Conservation (phyloP, 2,888 invertebrate species). For the Sabatieria punctata region DNA sequence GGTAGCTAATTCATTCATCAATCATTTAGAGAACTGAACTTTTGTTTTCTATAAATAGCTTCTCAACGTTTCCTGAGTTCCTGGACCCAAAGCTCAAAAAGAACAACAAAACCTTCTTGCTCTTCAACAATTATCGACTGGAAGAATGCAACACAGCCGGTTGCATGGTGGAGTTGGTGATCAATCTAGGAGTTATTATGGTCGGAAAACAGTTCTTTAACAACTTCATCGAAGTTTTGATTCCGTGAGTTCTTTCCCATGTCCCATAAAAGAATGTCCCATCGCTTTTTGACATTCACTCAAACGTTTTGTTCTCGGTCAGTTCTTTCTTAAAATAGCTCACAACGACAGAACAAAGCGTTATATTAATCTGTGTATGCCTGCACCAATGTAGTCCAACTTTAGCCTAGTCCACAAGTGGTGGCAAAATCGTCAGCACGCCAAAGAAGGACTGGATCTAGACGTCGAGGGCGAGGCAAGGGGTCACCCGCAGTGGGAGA, state of each 20-base stretch:
- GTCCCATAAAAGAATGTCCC: background rate
- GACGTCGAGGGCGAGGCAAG: constrained; percentile 4
- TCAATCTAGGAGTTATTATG: constrained; percentile 87
- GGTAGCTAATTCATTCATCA: constrained; percentile 13
- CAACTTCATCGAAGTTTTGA: constrained; percentile 65
- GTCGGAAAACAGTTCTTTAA: constrained; percentile 85
- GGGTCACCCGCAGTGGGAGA: constrained; percentile 51
- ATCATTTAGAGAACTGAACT: no score
- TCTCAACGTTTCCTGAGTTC: no score
- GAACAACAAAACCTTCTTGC: no score
- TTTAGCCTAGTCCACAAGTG: constrained; percentile 49
- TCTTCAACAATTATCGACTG: background rate
- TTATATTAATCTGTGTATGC: background rate
- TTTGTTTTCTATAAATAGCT: no score
- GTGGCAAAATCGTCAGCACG: constrained; percentile 22
- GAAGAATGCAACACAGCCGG: constrained; percentile 67
- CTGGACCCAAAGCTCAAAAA: no score
- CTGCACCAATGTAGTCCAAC: constrained; percentile 5
- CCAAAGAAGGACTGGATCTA: background rate
- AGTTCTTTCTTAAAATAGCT: no score
- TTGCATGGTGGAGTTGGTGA: constrained; percentile 75
- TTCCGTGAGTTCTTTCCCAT: constrained; percentile 47
- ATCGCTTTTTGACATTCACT: constrained; percentile 5
- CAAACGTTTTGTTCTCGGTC: no score
- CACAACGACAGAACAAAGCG: no score